Base-by-base conservation (phyloP, 2,888 invertebrate species). In the Hyposoter didymator region DNA sequence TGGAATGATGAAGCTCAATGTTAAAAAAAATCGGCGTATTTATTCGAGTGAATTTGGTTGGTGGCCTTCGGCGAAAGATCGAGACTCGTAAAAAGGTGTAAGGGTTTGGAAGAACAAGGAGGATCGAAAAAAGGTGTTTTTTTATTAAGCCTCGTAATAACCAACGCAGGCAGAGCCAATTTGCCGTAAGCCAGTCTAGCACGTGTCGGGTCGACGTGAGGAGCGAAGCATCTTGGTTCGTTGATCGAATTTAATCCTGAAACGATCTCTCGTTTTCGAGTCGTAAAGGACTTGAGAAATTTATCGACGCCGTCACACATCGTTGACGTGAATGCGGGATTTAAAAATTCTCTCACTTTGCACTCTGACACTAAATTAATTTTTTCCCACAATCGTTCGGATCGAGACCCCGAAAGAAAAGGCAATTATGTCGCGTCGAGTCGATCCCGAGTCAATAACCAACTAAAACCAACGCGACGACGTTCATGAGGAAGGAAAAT, bases 101-200 rank as follows among this genome's bases (percentile, higher is more conserved):
- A 59, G 59, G 14, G 32, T 22, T 69, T 28, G n/a, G 49, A 72
- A 72, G 35, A 72, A 52, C 35, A 28, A n/a, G 28, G 12, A 59
- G 59, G 22, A 59, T 28, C 14, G 28, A 14, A 52, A 72, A 49
- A 52, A n/a, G 14, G 35, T 69, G 28, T 17, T 35, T 49, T 70
- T 49, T 49, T 49, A n/a, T 52, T 5, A n/a, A 28, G 59, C 28
- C 22, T 28, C 35, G 12, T 72, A 67, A 85, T 78, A 70, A 91
- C 91, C 82, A 91, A 87, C 83, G 89, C 88, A 2, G 94, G 94
- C 76, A 95, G 88, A 22, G 94, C 95, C 89, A 90, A 92, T 87
- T 91, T 88, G 35, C 94, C 95, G 89, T 93, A 95, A 43, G 94
- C 95, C 49, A 93, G 85, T 32, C 93, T 93, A 82, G 94, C 90